Percentiles rank a stretch among this genome's conserved stretches.
These are phyloP conservation scores for Gymnocypris eckloni DNA, from an alignment of 2,797 vertebrate species.

Conservation along the genomic window DNA sequence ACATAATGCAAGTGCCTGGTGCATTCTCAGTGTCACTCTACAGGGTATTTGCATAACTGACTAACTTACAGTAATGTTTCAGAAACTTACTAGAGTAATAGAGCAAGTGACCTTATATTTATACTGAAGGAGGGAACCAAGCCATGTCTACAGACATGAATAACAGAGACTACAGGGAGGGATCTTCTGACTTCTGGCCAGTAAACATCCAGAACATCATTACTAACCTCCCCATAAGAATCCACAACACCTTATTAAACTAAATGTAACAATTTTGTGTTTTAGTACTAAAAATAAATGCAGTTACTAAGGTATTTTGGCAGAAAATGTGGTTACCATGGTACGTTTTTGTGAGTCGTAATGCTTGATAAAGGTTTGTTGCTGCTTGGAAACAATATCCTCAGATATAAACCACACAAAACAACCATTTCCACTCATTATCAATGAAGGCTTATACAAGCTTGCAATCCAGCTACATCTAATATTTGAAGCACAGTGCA, in stretches of 20 bases:
- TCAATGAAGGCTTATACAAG: not conserved
- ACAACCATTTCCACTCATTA: not conserved
- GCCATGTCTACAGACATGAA: not conserved
- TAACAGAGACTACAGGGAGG: not conserved
- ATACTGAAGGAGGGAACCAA: not conserved
- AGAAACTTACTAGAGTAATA: not conserved
- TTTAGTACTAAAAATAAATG: not conserved
- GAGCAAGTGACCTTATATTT: not conserved
- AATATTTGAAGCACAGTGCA: not conserved
- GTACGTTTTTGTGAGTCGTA: not conserved
- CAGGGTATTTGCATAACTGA: not conserved
- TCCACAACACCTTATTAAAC: not conserved
- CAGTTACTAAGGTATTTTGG: not conserved
- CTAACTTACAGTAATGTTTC: not conserved
- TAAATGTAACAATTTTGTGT: not conserved
- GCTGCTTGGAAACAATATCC: not conserved
- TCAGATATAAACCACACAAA: not conserved
- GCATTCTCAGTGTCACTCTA: not conserved
- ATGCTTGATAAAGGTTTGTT: slow-evolving; percentile 3
- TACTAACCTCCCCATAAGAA: not conserved
- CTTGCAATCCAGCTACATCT: not conserved
- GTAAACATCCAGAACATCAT: not conserved
- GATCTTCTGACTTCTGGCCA: not conserved
- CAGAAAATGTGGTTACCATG: not conserved
- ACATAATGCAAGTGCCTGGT: not conserved